Percentiles rank a stretch among this genome's conserved stretches.
These are phyloP conservation scores for Prochilodus magdalenae DNA, from an alignment of 2,113 vertebrate species.

Conservation along the genomic window DNA sequence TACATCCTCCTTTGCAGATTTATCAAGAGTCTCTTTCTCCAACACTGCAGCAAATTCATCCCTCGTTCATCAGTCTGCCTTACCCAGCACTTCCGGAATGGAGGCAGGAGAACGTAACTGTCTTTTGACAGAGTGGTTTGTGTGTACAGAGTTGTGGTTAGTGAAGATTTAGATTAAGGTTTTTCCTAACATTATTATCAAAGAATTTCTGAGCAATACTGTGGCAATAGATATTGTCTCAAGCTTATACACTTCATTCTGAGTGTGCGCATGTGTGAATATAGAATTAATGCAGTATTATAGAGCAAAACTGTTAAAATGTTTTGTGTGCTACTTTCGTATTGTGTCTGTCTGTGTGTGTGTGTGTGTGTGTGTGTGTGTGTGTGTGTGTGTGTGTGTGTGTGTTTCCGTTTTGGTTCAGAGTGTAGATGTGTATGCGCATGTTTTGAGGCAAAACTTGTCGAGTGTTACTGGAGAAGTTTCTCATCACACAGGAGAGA, in stretches of 20 bases:
- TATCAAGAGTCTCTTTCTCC: conserved; percentile 74
- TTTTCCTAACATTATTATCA: conserved; percentile 18
- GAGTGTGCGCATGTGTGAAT: conserved; percentile 48
- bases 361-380: conserved; percentile 19
- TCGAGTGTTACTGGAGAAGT: conserved; percentile 41
- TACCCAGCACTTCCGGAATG: conserved; percentile 14
- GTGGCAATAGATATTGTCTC: conserved; percentile 40
- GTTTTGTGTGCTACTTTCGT: neutral
- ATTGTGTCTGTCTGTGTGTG: conserved; percentile 46
- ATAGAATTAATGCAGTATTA: conserved; percentile 18
- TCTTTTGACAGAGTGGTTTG: conserved; percentile 12
- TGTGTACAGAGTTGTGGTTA: conserved; percentile 26
- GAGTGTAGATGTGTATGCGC: conserved; percentile 4
- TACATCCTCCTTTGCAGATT: conserved; percentile 9
- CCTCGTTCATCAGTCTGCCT: conserved; percentile 66
- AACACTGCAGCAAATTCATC: conserved; percentile 68
- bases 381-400: conserved; percentile 43
- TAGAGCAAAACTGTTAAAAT: conserved; percentile 23
- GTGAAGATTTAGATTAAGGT: conserved; percentile 28
- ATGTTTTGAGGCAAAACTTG: conserved; percentile 9
- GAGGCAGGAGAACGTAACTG: neutral
- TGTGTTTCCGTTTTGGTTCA: conserved; percentile 23
- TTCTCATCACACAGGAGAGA: conserved; percentile 60
- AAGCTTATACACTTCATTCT: conserved; percentile 51
- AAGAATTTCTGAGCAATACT: conserved; percentile 41